Conservation (phyloP, 2,113 vertebrate genomes). For the Malaclemys terrapin region DNA sequence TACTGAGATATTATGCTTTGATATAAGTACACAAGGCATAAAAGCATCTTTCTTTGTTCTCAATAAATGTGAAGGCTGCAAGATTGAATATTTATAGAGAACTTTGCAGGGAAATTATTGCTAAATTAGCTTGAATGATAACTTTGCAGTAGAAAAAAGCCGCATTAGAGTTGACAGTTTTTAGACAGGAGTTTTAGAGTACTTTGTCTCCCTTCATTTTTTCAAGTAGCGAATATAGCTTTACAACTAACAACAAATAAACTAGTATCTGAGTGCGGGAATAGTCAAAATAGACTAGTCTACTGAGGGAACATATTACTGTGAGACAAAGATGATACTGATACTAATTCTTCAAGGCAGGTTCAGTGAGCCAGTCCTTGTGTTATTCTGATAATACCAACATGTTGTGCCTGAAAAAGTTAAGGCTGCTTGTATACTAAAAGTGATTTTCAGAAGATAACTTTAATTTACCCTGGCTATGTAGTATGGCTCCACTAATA, state of each 20-base stretch:
- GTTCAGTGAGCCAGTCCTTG: neutral
- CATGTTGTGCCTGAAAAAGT: neutral
- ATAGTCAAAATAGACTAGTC: neutral
- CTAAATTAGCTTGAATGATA: neutral
- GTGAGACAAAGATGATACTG: neutral
- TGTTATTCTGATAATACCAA: neutral
- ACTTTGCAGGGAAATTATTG: neutral
- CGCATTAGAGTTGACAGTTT: neutral
- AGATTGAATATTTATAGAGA: neutral
- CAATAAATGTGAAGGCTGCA: conserved; percentile 3
- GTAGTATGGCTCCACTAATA: neutral
- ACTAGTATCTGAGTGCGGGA: neutral
- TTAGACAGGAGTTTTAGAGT: neutral
- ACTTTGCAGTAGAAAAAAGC: neutral
- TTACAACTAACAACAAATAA: neutral
- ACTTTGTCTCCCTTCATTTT: neutral
- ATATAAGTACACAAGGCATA: neutral
- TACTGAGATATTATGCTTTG: neutral
- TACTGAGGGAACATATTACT: neutral
- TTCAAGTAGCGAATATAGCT: neutral
- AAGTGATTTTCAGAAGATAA: neutral
- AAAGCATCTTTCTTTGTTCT: conserved; percentile 30
- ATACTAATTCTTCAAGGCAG: neutral
- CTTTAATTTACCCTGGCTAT: neutral
- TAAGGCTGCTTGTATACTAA: neutral